Base-by-base conservation (phyloP, 30 jellyfish, hydroid and myxozoan genomes). In the Pelagia noctiluca region DNA sequence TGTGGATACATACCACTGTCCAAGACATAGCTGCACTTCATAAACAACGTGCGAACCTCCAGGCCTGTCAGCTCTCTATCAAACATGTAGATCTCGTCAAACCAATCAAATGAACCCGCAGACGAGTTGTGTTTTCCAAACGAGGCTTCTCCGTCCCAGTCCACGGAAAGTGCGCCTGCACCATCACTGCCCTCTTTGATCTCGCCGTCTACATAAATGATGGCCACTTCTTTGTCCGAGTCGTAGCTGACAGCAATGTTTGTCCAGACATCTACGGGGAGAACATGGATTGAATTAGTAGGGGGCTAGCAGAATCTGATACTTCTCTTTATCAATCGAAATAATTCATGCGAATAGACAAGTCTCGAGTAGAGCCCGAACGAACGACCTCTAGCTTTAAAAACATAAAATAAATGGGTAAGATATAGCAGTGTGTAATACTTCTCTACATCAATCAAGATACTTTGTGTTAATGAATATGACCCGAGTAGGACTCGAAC, bases 61-160 rank as follows among this genome's bases (percentile, higher is more conserved):
- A 90, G 50, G 7, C 93, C 89, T 28, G 88, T 83, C 31, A 90
- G 78, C 85, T 90, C 97, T 35, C 90, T 80, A 42, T 80, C 88
- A 54, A 71, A 90, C 97, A 90, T 90, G 47, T 75, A 90, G 46
- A 90, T 83, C 38, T 90, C 97, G 54, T 90, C 97, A 50, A 90
- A 83, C 83, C 87, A 90, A 76, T 90, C 97, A 36, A 49, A 90
- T 31, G 89, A 50, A 18, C 90, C 90, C 3, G 95, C 85, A 3
- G 88, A 57, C 31, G 96, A 86, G 65, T 75, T 72, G 77, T 90
- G 97, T 52, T 77, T 79, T 28, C 97, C 97, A 61, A 90, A 75
- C 65, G 97, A 87, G 74, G 97, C 97, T 36, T 68, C 90, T 29
- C 97, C 95, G 80, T 84, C 97, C 97, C 97, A 90, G 83, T 90